Conservation (phyloP, 1,140 invertebrate genomes). For the Gonioctena quinquepunctata region DNA sequence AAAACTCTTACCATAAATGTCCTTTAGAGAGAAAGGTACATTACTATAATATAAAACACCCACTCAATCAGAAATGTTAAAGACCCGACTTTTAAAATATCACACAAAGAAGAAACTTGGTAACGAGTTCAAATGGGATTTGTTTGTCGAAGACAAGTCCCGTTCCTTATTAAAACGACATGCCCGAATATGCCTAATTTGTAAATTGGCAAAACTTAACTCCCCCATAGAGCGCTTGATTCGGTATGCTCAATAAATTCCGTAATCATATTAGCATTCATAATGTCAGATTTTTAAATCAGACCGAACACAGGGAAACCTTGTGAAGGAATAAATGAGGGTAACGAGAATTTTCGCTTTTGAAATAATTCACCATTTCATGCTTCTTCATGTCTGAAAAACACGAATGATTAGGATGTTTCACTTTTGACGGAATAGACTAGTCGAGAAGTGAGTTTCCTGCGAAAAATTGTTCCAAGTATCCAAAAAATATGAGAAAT, state of each 20-base stretch:
- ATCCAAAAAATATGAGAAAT: too few relatives aligned
- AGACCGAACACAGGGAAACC: neutral
- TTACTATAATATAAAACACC: neutral
- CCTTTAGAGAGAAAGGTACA: too few relatives aligned
- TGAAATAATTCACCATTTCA: too few relatives aligned
- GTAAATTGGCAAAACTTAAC: slow-evolving; percentile 12
- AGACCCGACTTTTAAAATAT: neutral
- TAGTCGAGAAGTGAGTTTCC: too few relatives aligned
- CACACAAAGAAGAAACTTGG: neutral
- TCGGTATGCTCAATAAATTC: slow-evolving; percentile 13
- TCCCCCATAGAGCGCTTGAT: slow-evolving; percentile 9
- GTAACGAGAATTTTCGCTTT: neutral
- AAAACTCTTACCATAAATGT: too few relatives aligned
- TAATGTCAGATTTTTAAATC: slow-evolving; percentile 3
- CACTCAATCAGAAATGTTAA: neutral
- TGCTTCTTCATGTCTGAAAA: too few relatives aligned
- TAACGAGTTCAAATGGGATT: slow-evolving; percentile 1
- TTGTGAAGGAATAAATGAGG: neutral
- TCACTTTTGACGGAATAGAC: too few relatives aligned
- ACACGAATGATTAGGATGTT: too few relatives aligned
- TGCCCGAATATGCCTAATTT: slow-evolving; percentile 13
- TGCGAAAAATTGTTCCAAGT: too few relatives aligned
- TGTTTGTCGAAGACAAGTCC: neutral
- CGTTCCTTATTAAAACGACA: slow-evolving; percentile 3
- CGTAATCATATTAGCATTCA: slow-evolving; percentile 11